phyloP scores from a whole-genome alignment of 2,888 invertebrate species.

The Ctena decussata region DNA sequence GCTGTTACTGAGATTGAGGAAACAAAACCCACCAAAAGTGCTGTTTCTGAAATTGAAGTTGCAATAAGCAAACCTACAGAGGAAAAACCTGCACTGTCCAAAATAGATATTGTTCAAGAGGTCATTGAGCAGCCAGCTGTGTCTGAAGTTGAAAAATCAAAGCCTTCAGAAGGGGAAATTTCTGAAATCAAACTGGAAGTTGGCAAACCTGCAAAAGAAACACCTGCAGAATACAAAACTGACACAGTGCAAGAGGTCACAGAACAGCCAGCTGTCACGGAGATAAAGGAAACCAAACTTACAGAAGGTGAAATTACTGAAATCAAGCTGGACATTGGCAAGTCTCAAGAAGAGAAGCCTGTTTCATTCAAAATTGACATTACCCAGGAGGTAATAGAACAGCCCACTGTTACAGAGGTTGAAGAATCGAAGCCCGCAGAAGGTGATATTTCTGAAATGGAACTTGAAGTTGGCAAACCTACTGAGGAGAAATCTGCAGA shows the following conservation, averaged over 20 bases:
- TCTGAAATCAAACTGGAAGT: slow-evolving; percentile 56
- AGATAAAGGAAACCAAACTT: slow-evolving; percentile 1
- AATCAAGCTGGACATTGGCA: slow-evolving; percentile 39
- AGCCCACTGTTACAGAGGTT: slow-evolving; percentile 65
- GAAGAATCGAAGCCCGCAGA: slow-evolving; percentile 36
- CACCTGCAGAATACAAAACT: slow-evolving; percentile 48
- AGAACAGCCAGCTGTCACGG: slow-evolving; percentile 7
- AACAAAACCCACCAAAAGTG: slow-evolving; percentile 44
- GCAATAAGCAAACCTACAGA: slow-evolving; percentile 38
- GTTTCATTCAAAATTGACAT: slow-evolving; percentile 56
- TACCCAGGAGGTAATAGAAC: slow-evolving; percentile 53
- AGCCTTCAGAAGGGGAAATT: slow-evolving; percentile 33
- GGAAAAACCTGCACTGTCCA: slow-evolving; percentile 40
- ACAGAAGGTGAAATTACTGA: slow-evolving; percentile 50
- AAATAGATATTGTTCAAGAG: slow-evolving; percentile 46
- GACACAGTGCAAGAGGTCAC: slow-evolving; percentile 22
- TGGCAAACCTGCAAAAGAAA: slow-evolving; percentile 38
- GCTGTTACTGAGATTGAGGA: slow-evolving; percentile 43
- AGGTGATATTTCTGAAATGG: slow-evolving; percentile 25
- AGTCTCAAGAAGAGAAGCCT: slow-evolving; percentile 39
- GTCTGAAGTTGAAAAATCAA: slow-evolving; percentile 40
- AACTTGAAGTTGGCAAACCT: slow-evolving; percentile 9
- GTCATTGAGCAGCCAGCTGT: slow-evolving; percentile 44
- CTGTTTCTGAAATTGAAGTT: slow-evolving; percentile 34
- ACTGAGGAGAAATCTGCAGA: slow-evolving; percentile 40